Base-by-base conservation (phyloP, 2,797 vertebrate genomes). In the Pipistrellus kuhlii region DNA sequence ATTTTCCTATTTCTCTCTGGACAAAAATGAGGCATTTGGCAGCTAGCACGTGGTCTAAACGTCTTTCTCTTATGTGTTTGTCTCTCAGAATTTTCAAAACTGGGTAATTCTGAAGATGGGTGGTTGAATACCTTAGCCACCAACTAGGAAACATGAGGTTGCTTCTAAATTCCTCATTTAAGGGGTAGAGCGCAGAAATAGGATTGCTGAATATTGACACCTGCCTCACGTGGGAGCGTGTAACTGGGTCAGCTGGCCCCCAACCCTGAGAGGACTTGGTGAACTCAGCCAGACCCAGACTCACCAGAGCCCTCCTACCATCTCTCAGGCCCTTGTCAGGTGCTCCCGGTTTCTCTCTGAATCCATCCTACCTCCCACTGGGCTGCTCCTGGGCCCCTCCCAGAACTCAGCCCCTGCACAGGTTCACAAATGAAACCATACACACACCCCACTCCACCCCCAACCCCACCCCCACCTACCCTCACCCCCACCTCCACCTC, bases 1-100 rank as follows among this genome's bases (percentile, higher is more conserved):
- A 68, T 38, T 90, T 84, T 57, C n/a, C 27, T 80, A 76, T 91
- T 93, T 80, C 64, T 94, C 51, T 81, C 62, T 75, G 72, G 68
- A 75, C 46, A 55, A 89, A 90, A 82, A 86, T 68, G 78, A 95
- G 66, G 51, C 30, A 68, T 69, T 68, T 88, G 90, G 69, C 73
- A 89, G 51, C n/a, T 35, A 51, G 1, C 0, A 6, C 5, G 13
- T 25, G 38, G 12, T 51, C 68, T 87, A 59, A 48, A 95, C 85
- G n/a, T 57, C 27, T 32, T 92, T 83, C n/a, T 71, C 41, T 55
- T 46, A 9, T 30, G 27, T 72, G 32, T 83, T 30, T 83, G 38
- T 72, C 87, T 72, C 87, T 85, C 68, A 66, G 72, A 90, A 76
- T 72, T 88, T 89, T 91, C 84, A 89, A 64, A 88, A 85, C 53